Conservation (phyloP, 35 echinoderm and acorn worm species). For the Heliocidaris tuberculata region DNA sequence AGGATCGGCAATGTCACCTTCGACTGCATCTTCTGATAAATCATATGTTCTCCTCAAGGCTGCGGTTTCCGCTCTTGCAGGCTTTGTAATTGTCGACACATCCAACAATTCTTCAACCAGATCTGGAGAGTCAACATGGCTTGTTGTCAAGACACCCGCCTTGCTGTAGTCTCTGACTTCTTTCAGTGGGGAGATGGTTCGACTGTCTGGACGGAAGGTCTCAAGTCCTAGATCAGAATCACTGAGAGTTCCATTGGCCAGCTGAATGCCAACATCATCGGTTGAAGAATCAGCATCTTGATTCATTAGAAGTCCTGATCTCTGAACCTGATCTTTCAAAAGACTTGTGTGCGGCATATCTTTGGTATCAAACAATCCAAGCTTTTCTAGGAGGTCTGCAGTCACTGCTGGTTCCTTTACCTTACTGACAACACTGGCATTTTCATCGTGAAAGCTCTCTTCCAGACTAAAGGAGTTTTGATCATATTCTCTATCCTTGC, state of each 20-base stretch:
- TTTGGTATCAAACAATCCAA: neutral
- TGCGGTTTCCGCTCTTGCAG: neutral
- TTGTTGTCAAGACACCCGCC: neutral
- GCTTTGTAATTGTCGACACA: neutral
- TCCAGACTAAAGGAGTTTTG: neutral
- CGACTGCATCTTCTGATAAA: neutral
- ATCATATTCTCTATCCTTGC: neutral
- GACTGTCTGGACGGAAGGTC: slow-evolving; percentile 52
- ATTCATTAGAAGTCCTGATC: neutral
- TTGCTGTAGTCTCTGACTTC: slow-evolving; percentile 25
- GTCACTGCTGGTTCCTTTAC: slow-evolving; percentile 18
- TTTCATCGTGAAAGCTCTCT: neutral
- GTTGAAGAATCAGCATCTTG: slow-evolving; percentile 22
- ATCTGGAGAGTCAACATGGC: neutral
- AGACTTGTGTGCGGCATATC: neutral
- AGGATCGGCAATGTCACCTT: neutral
- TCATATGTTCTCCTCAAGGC: slow-evolving; percentile 18
- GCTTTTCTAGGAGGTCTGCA: neutral
- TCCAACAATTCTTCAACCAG: neutral
- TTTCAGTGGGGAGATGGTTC: slow-evolving; percentile 53
- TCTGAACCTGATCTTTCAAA: neutral
- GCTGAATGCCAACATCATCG: neutral
- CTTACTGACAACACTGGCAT: neutral
- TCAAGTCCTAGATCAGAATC: slow-evolving; percentile 51
- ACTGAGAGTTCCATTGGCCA: neutral